phyloP scores from a whole-genome alignment of 92 coral and sea anemone genomes.

The Porites cylindrica region DNA sequence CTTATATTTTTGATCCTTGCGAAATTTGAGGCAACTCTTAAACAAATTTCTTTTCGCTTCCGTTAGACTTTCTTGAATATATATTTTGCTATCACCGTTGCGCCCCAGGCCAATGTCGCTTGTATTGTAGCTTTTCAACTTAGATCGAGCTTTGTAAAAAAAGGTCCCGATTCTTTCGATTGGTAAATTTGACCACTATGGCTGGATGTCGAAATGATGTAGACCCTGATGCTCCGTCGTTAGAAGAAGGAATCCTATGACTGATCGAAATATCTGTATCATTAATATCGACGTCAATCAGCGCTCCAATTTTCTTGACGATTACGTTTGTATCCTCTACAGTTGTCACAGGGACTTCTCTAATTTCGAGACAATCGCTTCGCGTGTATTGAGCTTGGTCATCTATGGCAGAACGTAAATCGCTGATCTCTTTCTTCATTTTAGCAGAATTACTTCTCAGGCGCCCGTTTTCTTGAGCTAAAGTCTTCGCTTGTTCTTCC shows the following conservation, averaged over 20 bases:
- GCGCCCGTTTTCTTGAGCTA: slow-evolving; percentile 16
- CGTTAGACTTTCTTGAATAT: slow-evolving; percentile 39
- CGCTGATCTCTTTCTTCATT: slow-evolving; percentile 4
- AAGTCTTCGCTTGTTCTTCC: slow-evolving; percentile 13
- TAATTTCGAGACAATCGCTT: slow-evolving; percentile 28
- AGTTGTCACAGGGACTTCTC: slow-evolving; percentile 1
- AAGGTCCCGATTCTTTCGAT: slow-evolving; percentile 8
- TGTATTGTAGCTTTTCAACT: slow-evolving; percentile 13
- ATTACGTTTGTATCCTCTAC: slow-evolving; percentile 23
- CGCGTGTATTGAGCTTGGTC: slow-evolving; percentile 21
- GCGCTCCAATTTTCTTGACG: slow-evolving; percentile 13
- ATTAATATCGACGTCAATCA: slow-evolving; percentile 9
- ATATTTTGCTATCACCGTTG: slow-evolving; percentile 28
- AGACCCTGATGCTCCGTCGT: slow-evolving; percentile 6
- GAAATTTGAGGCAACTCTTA: slow-evolving; percentile 16
- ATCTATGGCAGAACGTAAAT: slow-evolving; percentile 1
- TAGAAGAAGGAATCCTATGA: slow-evolving; percentile 22
- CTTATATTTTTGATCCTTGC: slow-evolving; percentile 40
- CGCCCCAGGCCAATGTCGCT: slow-evolving; percentile 39
- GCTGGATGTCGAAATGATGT: slow-evolving; percentile 10
- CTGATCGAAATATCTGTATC: slow-evolving; percentile 34
- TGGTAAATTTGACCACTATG: slow-evolving; percentile 43
- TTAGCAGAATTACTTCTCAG: slow-evolving; percentile 17
- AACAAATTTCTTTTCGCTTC: slow-evolving; percentile 31
- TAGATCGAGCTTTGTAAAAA: slow-evolving; percentile 24